phyloP scores from a whole-genome alignment of 2,888 invertebrate species.

The Dichetophora obliterata region DNA sequence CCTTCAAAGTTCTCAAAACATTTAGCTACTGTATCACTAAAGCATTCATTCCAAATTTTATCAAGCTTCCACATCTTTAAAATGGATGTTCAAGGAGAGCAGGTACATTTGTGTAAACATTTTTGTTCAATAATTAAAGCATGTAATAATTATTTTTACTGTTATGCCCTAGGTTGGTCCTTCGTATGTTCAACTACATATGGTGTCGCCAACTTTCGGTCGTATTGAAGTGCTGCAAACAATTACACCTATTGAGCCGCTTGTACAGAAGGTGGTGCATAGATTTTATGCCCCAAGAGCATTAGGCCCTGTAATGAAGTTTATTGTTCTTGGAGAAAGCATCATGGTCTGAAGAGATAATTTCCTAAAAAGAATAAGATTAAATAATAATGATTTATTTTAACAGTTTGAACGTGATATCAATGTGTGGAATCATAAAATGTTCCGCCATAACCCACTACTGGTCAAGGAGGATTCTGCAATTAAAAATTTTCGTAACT shows the following conservation, averaged over 20 bases:
- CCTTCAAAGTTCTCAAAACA: slow-evolving; percentile 72
- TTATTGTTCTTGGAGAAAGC: slow-evolving; percentile 78
- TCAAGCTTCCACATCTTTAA: slow-evolving; percentile 73
- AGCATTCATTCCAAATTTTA: slow-evolving; percentile 76
- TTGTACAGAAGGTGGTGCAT: slow-evolving; percentile 83
- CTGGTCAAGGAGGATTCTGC: slow-evolving; percentile 81
- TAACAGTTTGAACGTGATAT: slow-evolving; percentile 87
- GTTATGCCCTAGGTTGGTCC: slow-evolving; percentile 79
- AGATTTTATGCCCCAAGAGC: slow-evolving; percentile 78
- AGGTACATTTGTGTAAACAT: slow-evolving; percentile 71
- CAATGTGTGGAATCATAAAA: slow-evolving; percentile 89
- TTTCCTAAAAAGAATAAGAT: neutral
- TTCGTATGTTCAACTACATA: slow-evolving; percentile 79
- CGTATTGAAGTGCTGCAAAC: slow-evolving; percentile 79
- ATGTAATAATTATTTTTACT: neutral
- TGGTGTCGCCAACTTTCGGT: slow-evolving; percentile 74
- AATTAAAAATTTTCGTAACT: slow-evolving; percentile 80
- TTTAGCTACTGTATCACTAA: slow-evolving; percentile 75
- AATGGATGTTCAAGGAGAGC: slow-evolving; percentile 76
- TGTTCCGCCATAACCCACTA: slow-evolving; percentile 78
- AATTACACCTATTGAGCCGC: slow-evolving; percentile 83
- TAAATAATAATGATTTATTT: neutral
- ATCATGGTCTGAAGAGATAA: slow-evolving; percentile 72
- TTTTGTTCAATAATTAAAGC: neutral
- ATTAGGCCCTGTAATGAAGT: slow-evolving; percentile 76